Evolutionary conservation across 2,888 invertebrate genomes (phyloP), one percentile per base, ranked within the genome.

Genomic region (Brenthis daphne): DNA sequence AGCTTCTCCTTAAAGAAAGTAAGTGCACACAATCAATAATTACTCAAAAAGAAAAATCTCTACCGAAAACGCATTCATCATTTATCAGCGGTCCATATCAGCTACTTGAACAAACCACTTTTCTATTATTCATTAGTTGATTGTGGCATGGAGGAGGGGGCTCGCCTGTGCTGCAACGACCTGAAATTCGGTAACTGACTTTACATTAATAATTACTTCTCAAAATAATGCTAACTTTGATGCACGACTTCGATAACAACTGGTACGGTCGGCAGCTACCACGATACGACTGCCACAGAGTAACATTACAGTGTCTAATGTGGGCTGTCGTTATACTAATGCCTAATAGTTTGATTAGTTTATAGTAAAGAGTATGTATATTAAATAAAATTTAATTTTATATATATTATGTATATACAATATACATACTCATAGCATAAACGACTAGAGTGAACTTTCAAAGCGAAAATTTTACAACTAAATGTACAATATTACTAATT

Each of bases 161-260:
- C 75, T 75, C 80, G 84, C 82, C 83, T 78, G 85, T 84, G 81
- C 80, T 85, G 85, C 82, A 79, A 74, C 82, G 85, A 84, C 85
- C 89, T 86, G 88, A 91, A 91, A 90, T 92, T 91, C 92, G 90
- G 91, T 90, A 89, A 88, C 89, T 82, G 82, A 82, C 82, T 84
- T 81, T 82, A 90, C 87, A 90, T 91, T 91, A 90, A 91, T 92
- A 92, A 92, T 92, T 92, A 92, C 92, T 91, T 90, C 89, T 90
- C 92, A 91, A 91, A 90, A 92, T 92, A 92, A 90, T 90, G 82
- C 90, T 87, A 86, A 87, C 81, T 85, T 77, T 73, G 92, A 92
- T 92, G 80, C 92, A 92, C 92, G 92, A 92, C 82, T 76, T 6
- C n/a, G 92, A 92, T 92, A 91, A 85, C 71, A 72, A 71, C 76